phyloP scores from a whole-genome alignment of 1,140 invertebrate species.

The Calliphora vicina region DNA sequence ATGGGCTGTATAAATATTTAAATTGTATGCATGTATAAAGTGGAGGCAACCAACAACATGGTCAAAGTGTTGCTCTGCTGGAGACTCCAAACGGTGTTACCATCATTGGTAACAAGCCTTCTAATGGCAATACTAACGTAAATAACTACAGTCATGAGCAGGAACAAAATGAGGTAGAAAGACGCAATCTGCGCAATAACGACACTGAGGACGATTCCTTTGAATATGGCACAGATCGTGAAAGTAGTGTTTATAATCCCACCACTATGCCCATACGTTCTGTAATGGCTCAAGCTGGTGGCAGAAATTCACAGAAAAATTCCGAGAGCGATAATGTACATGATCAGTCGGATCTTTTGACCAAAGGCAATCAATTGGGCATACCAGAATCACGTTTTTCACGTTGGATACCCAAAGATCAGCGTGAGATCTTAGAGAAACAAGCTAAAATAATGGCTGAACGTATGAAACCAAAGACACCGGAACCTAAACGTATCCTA shows the following conservation, averaged over 20 bases:
- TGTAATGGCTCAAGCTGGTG: slow-evolving; percentile 52
- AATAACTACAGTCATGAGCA: neutral
- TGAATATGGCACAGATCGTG: slow-evolving; percentile 59
- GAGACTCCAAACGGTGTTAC: slow-evolving; percentile 60
- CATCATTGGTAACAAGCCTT: slow-evolving; percentile 41
- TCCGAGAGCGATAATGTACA: slow-evolving; percentile 19
- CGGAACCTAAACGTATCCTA: slow-evolving; percentile 22
- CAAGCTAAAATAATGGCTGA: slow-evolving; percentile 53
- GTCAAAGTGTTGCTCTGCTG: slow-evolving; percentile 55
- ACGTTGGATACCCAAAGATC: slow-evolving; percentile 60
- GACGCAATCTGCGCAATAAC: slow-evolving; percentile 45
- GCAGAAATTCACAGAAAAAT: slow-evolving; percentile 45
- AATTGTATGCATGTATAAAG: neutral
- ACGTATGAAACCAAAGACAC: slow-evolving; percentile 42
- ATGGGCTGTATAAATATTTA: neutral
- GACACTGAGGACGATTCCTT: slow-evolving; percentile 57
- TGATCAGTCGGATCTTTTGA: slow-evolving; percentile 49
- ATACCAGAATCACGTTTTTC: slow-evolving; percentile 59
- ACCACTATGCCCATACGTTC: slow-evolving; percentile 52
- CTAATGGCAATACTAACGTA: slow-evolving; percentile 43
- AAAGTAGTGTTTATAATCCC: slow-evolving; percentile 58
- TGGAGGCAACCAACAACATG: slow-evolving; percentile 30
- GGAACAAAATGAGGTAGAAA: slow-evolving; percentile 39
- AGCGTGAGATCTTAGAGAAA: slow-evolving; percentile 56
- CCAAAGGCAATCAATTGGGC: slow-evolving; percentile 57